Evolutionary conservation across 2,113 vertebrate genomes (phyloP).

Genomic region (Sprattus sprattus): DNA sequence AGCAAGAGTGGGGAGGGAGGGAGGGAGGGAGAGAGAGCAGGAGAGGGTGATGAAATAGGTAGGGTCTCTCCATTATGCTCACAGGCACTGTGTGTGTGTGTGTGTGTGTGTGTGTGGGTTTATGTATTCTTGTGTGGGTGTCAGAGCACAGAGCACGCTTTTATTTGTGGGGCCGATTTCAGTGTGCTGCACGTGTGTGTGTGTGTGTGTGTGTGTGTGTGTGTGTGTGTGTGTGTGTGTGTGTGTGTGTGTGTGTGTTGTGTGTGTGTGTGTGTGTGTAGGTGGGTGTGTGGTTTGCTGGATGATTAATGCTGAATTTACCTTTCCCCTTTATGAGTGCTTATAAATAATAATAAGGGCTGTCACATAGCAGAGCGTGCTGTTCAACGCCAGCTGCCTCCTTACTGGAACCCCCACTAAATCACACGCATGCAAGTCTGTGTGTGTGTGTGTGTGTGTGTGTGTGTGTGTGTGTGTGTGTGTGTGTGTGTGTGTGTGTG

Average conservation of each 20-base stretch:
- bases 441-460: background rate
- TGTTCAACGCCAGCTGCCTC: constrained; percentile 27
- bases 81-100: background rate
- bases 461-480: background rate
- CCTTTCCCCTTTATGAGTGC: constrained; percentile 66
- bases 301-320: constrained; percentile 67
- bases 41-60: background rate
- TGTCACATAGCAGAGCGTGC: constrained; percentile 45
- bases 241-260: constrained; percentile 28
- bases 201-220: constrained; percentile 31
- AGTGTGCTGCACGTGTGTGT: constrained; percentile 41
- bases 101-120: background rate
- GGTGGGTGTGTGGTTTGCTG: background rate
- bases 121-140: background rate
- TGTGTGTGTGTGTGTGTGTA: constrained; percentile 26
- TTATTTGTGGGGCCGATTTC: background rate
- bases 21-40: background rate
- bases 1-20: background rate
- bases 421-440: background rate
- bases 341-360: constrained; percentile 68
- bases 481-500: background rate
- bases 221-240: background rate
- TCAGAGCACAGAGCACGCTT: background rate
- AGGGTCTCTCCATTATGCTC: background rate
- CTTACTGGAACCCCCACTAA: constrained; percentile 6